Evolutionary conservation across 2,113 vertebrate genomes (phyloP).

Genomic region (Zapus hudsonius): DNA sequence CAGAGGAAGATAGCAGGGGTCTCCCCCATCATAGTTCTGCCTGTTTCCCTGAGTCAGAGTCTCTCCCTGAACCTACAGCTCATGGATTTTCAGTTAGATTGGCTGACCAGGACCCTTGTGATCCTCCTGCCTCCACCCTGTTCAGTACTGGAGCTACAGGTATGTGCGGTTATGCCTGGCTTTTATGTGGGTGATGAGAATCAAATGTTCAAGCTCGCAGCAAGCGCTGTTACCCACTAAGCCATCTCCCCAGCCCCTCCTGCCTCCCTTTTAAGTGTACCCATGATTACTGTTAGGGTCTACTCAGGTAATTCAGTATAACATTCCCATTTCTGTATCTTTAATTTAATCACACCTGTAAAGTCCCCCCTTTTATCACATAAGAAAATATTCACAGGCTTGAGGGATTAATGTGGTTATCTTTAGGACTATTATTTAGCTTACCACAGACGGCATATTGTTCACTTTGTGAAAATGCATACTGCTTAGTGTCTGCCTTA

Average conservation of each 20-base stretch:
- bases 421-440: not conserved
- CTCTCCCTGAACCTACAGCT: too few relatives aligned
- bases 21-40: too few relatives aligned
- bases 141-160: too few relatives aligned
- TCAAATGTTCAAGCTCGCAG: too few relatives aligned
- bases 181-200: too few relatives aligned
- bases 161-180: too few relatives aligned
- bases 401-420: not conserved
- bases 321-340: not conserved
- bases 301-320: not conserved
- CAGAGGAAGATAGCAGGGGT: too few relatives aligned
- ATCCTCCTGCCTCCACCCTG: too few relatives aligned
- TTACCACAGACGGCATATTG: not conserved
- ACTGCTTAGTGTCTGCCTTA: not conserved
- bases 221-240: too few relatives aligned
- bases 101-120: too few relatives aligned
- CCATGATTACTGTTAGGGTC: not conserved
- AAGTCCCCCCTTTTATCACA: not conserved
- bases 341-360: not conserved
- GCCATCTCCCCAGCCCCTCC: not conserved
- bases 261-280: not conserved
- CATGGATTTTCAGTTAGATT: too few relatives aligned
- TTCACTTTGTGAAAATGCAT: not conserved
- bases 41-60: too few relatives aligned
- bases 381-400: constrained; percentile 5